Percentiles rank a stretch among this genome's conserved stretches.
phyloP scores from a whole-genome alignment of 2,113 vertebrate species.

The Periophthalmus modestus region DNA sequence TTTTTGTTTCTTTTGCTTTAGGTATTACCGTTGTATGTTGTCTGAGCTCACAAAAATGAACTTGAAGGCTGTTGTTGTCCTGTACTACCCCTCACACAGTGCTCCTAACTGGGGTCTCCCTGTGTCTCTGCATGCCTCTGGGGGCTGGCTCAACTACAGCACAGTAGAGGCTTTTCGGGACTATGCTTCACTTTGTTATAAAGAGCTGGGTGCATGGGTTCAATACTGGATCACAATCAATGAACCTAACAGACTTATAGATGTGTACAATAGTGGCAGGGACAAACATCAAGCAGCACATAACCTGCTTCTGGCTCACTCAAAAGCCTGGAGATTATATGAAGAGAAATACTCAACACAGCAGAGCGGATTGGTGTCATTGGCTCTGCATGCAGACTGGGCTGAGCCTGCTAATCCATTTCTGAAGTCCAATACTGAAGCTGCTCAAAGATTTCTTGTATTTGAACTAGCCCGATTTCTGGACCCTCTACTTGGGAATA shows the following conservation, averaged over 20 bases:
- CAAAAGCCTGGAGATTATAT: constrained; percentile 85
- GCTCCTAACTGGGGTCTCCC: constrained; percentile 83
- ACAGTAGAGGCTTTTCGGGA: constrained; percentile 81
- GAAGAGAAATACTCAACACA: constrained; percentile 67
- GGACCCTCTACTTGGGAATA: constrained; percentile 84
- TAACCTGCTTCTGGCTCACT: constrained; percentile 87
- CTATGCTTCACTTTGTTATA: constrained; percentile 87
- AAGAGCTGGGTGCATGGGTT: constrained; percentile 85
- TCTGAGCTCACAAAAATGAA: constrained; percentile 81
- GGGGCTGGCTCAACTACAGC: constrained; percentile 88
- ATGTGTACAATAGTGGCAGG: constrained; percentile 76
- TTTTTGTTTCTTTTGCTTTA: constrained; percentile 33
- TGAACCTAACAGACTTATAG: constrained; percentile 87
- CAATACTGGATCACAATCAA: constrained; percentile 94
- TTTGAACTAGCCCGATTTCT: constrained; percentile 92
- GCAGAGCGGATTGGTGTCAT: constrained; percentile 81
- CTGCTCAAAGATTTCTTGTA: constrained; percentile 85
- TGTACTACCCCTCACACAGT: constrained; percentile 86
- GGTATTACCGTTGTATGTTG: constrained; percentile 88
- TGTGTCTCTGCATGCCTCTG: constrained; percentile 68
- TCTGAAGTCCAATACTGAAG: constrained; percentile 75
- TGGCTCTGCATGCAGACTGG: constrained; percentile 92
- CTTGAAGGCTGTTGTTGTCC: constrained; percentile 80
- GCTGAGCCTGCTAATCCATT: constrained; percentile 90
- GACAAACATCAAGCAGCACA: constrained; percentile 83